Base-by-base conservation (phyloP, 2,113 vertebrate species). In the Eulacestoma nigropectus region DNA sequence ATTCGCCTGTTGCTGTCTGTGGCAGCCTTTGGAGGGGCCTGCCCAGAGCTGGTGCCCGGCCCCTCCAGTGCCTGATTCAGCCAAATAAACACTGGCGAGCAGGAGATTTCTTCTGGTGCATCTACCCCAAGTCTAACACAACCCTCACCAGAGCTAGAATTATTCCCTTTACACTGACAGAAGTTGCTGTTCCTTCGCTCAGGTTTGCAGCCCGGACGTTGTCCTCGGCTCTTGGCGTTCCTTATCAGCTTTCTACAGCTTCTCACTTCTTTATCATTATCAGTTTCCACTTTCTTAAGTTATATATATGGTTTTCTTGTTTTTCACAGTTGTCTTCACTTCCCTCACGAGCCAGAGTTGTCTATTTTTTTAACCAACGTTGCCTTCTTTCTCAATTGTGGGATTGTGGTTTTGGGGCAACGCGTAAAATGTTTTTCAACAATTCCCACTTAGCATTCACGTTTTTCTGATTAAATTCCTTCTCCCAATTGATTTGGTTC, bases 391-490 rank as follows among this genome's bases (percentile, higher is more conserved):
- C 86, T 95, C 91, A 93, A 95, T 95, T 97, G 94, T 97, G 96
- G 93, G 96, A 97, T 91, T 97, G 96, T 92, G 95, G 96, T 89
- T 97, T 93, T 92, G 86, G 84, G 96, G 89, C 89, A 95, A 89
- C 6, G 65, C 22, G n/a, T 74, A 86, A 95, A 97, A 96, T 91
- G 89, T 93, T 95, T 95, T 95, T 92, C 77, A 95, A 96, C 95
- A 96, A 97, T 97, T 95, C 94, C 93, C 95, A 97, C 93, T 96
- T 96, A 95, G 56, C 68, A 37, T 70, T 95, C 96, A 96, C 56
- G 22, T 97, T 96, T 96, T 97, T 96, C 80, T 95, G 86, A 97
- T 97, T 97, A 95, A 94, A 95, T 94, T 84, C 81, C 41, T 96
- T 92, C 89, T 97, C 94, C 91, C 95, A 95, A 84, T 92, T 93